phyloP scores from a whole-genome alignment of 1,140 invertebrate genomes.

The Scaptomyza graminum region DNA sequence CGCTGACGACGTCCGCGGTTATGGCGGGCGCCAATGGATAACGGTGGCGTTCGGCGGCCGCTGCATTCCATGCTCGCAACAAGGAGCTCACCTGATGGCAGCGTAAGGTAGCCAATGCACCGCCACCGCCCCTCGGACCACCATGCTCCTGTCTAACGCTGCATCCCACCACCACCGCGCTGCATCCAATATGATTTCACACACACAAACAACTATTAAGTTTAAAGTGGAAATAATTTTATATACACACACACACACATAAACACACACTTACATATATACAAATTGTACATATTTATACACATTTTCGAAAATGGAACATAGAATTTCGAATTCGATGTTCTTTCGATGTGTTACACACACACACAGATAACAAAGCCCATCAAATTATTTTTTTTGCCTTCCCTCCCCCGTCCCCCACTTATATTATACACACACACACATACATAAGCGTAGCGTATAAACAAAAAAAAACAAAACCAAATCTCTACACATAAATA shows the following conservation, averaged over 20 bases:
- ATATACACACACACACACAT: not conserved
- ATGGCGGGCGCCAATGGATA: conserved; percentile 67
- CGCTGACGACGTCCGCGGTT: conserved; percentile 40
- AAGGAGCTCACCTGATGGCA: conserved; percentile 58
- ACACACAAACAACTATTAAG: too few relatives aligned
- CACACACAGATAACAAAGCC: too few relatives aligned
- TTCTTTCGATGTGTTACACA: too few relatives aligned
- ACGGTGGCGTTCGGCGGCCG: conserved; percentile 61
- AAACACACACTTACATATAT: not conserved
- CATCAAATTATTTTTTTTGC: too few relatives aligned
- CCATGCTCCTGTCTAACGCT: not conserved
- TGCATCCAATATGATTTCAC: not conserved
- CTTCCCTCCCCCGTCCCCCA: too few relatives aligned
- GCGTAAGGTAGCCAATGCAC: conserved; percentile 21
- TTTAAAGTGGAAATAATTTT: conserved; percentile 4
- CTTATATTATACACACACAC: conserved; percentile 5
- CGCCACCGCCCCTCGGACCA: not conserved
- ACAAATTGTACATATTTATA: conserved; percentile 1
- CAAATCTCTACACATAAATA: conserved; percentile 14
- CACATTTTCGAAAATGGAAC: too few relatives aligned
- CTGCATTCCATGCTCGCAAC: conserved; percentile 34
- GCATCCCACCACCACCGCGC: not conserved
- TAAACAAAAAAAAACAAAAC: not conserved
- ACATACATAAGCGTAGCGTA: conserved; percentile 1
- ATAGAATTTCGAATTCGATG: too few relatives aligned